Conservation (phyloP, 2,888 invertebrate genomes). For the Stenodema calcarata region DNA sequence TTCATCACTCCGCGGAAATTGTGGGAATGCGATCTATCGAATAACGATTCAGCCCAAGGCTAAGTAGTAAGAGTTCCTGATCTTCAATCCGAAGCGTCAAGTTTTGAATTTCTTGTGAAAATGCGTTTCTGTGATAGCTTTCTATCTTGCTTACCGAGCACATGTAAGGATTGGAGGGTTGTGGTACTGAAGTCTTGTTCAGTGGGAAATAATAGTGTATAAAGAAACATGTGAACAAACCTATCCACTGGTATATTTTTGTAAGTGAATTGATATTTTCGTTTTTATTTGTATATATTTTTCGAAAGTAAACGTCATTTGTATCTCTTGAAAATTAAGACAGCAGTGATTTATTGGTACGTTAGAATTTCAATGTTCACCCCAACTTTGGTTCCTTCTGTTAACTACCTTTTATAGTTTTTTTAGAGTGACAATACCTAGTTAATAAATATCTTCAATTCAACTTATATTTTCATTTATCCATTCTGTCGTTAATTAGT, state of each 20-base stretch:
- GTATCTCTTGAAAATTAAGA: background rate
- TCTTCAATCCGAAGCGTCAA: background rate
- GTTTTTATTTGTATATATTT: background rate
- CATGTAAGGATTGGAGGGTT: background rate
- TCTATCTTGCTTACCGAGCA: background rate
- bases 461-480: too few relatives aligned
- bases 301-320: background rate
- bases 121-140: background rate
- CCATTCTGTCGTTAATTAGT: too few relatives aligned
- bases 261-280: background rate
- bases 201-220: background rate
- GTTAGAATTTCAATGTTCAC: background rate
- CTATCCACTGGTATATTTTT: background rate
- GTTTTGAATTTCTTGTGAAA: background rate
- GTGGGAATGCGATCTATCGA: too few relatives aligned
- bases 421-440: too few relatives aligned
- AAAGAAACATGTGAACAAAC: background rate
- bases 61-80: background rate
- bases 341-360: too few relatives aligned
- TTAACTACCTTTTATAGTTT: background rate
- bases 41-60: background rate
- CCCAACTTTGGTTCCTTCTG: background rate
- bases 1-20: too few relatives aligned
- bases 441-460: too few relatives aligned
- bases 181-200: background rate